phyloP scores from a whole-genome alignment of 2,797 vertebrate genomes.

The Labroides dimidiatus region DNA sequence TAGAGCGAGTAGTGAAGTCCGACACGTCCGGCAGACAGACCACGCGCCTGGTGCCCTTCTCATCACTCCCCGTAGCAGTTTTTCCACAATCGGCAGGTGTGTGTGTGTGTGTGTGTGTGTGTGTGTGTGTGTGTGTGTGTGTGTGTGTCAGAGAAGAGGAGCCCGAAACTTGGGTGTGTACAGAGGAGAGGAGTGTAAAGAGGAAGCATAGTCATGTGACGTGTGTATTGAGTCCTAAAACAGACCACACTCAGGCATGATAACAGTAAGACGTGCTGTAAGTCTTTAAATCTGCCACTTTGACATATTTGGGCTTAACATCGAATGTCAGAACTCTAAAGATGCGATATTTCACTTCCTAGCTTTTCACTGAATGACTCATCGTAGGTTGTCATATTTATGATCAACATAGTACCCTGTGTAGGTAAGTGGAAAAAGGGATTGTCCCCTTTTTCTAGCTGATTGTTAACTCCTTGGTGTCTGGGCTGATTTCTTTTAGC shows the following conservation, averaged over 20 bases:
- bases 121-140: no score
- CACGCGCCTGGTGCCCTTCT: slow-evolving; percentile 43
- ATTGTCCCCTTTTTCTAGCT: slow-evolving; percentile 57
- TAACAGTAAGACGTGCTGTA: slow-evolving; percentile 36
- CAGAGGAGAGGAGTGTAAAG: slow-evolving; percentile 25
- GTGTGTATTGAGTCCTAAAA: slow-evolving; percentile 46
- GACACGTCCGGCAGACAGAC: slow-evolving; percentile 47
- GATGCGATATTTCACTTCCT: slow-evolving; percentile 61
- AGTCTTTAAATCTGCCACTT: slow-evolving; percentile 53
- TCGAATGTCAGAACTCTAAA: slow-evolving; percentile 61
- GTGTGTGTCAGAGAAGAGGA: slow-evolving; percentile 39
- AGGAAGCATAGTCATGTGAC: slow-evolving; percentile 42
- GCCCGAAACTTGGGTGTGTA: slow-evolving; percentile 19
- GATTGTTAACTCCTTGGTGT: slow-evolving; percentile 51
- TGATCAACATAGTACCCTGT: slow-evolving; percentile 58
- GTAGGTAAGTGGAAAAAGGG: slow-evolving; percentile 62
- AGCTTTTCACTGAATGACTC: slow-evolving; percentile 62
- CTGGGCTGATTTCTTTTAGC: slow-evolving; percentile 53
- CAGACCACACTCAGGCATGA: slow-evolving; percentile 52
- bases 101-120: no score
- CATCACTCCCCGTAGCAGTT: slow-evolving; percentile 68
- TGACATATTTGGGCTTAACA: slow-evolving; percentile 58
- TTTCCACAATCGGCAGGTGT: slow-evolving; percentile 47
- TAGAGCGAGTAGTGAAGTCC: slow-evolving; percentile 58
- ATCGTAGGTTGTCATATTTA: slow-evolving; percentile 68